Percentiles rank a stretch among this genome's conserved stretches.
These are phyloP conservation scores for Catharus ustulatus DNA, from an alignment of 2,797 vertebrate genomes.

Conservation along the genomic window DNA sequence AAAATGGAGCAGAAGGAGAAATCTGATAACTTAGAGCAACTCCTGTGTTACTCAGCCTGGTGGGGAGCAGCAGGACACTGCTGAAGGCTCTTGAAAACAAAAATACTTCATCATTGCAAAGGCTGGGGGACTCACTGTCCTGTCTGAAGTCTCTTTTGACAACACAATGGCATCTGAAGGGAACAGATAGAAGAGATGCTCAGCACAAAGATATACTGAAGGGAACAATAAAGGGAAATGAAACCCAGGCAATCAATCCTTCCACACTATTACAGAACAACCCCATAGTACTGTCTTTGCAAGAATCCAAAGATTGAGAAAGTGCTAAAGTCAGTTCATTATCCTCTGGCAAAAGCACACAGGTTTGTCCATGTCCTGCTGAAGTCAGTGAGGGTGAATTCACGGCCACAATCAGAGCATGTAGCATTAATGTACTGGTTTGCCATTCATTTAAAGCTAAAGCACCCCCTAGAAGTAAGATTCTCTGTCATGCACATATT, in stretches of 20 bases:
- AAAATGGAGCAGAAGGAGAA: neutral
- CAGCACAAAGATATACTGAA: neutral
- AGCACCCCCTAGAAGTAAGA: neutral
- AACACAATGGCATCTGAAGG: neutral
- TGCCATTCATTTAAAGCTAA: neutral
- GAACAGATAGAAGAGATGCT: neutral
- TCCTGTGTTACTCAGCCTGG: neutral
- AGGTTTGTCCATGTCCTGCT: neutral
- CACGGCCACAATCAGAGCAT: fast-evolving
- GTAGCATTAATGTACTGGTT: neutral
- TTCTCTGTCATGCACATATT: neutral
- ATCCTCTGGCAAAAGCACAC: neutral
- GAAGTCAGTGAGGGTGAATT: fast-evolving
- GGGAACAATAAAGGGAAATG: neutral
- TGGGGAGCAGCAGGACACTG: neutral
- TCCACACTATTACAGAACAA: neutral
- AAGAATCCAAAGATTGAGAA: neutral
- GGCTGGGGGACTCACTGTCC: neutral
- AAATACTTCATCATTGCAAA: neutral
- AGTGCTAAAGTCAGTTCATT: neutral
- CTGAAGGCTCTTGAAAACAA: conserved; percentile 5
- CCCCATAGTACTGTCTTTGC: neutral
- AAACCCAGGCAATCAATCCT: conserved; percentile 6
- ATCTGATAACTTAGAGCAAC: neutral
- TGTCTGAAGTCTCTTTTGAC: neutral